Base-by-base conservation (phyloP, 2,888 invertebrate species). In the Drosophila cracens region DNA sequence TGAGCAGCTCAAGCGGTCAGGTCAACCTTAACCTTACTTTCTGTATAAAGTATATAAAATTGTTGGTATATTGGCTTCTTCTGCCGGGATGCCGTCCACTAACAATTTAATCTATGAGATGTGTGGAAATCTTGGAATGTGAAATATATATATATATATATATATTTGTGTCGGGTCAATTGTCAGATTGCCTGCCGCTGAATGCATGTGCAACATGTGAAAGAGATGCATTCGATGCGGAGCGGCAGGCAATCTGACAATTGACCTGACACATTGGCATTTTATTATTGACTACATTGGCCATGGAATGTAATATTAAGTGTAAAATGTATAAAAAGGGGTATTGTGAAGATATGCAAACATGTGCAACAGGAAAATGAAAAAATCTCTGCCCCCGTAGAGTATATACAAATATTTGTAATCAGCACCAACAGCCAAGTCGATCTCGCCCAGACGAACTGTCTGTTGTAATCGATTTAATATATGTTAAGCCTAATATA, bases 221-320 rank as follows among this genome's bases (percentile, higher is more conserved):
- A 16, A 7, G 13, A 46, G 7, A 5, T 46, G 11, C 31, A 64
- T n/a, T 29, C 43, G 38, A n/a, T 61, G 62, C 63, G 40, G 52
- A 46, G 40, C 63, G 46, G 38, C 40, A 43, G 25, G 27, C 38
- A 52, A 31, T 40, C 33, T 60, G 69, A 59, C 74, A 67, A 53
- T 56, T 68, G 59, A 60, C 21, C 72, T 56, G 80, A 86, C 76
- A 74, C 40, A 67, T 76, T 76, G 81, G 68, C 72, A 73, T 61
- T 57, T 56, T 36, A 54, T 73, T 73, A 81, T 74, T 70, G 62
- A 69, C 46, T 62, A 27, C 53, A 25, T 46, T 40, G 4, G 10
- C 10, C 2, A 25, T 4, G 16, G 8, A 16, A 25, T 46, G 8
- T 8, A 8, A 16, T 46, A 46, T 8, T 46, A 5, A 25, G 21